Evolutionary conservation across 1,140 invertebrate species (phyloP).

Genomic region (Drosophila nikananu): DNA sequence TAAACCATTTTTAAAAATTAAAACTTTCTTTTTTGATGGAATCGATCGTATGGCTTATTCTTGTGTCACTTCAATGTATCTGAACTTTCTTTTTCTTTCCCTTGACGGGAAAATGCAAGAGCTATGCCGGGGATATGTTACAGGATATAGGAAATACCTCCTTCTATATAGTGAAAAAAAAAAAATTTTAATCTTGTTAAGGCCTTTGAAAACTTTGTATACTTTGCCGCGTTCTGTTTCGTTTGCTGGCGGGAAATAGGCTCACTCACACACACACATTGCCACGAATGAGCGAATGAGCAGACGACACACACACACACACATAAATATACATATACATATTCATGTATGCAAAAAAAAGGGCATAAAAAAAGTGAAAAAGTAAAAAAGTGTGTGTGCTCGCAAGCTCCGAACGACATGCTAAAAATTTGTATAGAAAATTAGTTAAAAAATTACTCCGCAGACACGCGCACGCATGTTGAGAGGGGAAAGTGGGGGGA

Average conservation of each 20-base stretch:
- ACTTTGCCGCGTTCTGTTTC: background rate
- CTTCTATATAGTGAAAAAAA: background rate
- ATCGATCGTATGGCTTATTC: background rate
- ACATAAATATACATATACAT: conserved; percentile 28
- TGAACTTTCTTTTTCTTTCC: no score
- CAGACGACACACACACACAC: conserved; percentile 37
- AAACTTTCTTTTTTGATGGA: no score
- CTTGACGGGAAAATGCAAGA: no score
- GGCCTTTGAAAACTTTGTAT: background rate
- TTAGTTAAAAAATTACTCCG: conserved; percentile 85
- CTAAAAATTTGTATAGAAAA: conserved; percentile 85
- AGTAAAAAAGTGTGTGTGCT: conserved; percentile 19
- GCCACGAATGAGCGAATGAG: conserved; percentile 48
- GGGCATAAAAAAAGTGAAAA: conserved; percentile 4
- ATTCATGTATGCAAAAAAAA: conserved; percentile 28
- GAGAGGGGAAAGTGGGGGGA: background rate
- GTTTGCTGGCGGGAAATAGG: conserved; percentile 11
- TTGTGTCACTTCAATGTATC: background rate
- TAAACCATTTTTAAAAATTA: no score
- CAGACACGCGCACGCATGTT: conserved; percentile 71
- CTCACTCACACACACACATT: conserved; percentile 14
- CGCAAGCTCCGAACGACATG: conserved; percentile 61
- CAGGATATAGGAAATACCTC: background rate
- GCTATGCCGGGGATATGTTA: no score
- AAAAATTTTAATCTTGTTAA: background rate